Evolutionary conservation across 2,797 vertebrate genomes (phyloP).

Genomic region (Enteromius fasciolatus): DNA sequence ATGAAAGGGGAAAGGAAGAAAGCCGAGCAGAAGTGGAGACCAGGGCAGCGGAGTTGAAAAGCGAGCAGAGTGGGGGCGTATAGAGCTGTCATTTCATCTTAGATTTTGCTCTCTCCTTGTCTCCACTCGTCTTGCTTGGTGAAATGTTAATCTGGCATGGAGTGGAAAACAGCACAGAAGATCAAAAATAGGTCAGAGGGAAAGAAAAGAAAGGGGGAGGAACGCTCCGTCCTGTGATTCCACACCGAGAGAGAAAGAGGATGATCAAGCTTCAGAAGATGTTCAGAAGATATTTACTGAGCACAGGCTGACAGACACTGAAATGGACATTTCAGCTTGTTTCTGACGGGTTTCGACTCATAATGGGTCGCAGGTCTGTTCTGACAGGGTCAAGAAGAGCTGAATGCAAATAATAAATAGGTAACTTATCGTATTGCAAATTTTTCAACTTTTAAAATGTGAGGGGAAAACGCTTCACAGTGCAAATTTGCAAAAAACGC

Average conservation of each 20-base stretch:
- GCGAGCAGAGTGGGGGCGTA: slow-evolving; percentile 45
- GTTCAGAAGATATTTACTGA: slow-evolving; percentile 11
- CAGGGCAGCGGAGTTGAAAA: slow-evolving; percentile 43
- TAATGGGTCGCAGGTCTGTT: neutral
- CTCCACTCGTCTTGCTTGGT: slow-evolving; percentile 50
- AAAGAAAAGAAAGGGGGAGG: slow-evolving; percentile 46
- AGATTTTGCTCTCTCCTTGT: slow-evolving; percentile 41
- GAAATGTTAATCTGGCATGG: slow-evolving; percentile 58
- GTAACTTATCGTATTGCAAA: neutral
- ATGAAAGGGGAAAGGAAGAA: slow-evolving; percentile 24
- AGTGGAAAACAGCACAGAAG: slow-evolving; percentile 47
- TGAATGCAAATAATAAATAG: slow-evolving; percentile 14
- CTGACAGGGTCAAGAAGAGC: neutral
- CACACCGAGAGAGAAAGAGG: neutral
- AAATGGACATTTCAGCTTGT: neutral
- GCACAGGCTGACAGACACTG: neutral
- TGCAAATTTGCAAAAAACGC: neutral
- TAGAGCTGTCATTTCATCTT: slow-evolving; percentile 54
- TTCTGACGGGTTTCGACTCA: neutral
- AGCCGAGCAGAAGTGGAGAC: slow-evolving; percentile 13
- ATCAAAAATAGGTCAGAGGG: slow-evolving; percentile 59
- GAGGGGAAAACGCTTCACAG: neutral
- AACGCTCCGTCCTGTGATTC: slow-evolving; percentile 34
- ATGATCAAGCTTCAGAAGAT: slow-evolving; percentile 10
- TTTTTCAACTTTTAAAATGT: neutral